Evolutionary conservation across 23 tunicate species (phyloP), one percentile per base, ranked within the genome.

Genomic region (Pegea sp.): DNA sequence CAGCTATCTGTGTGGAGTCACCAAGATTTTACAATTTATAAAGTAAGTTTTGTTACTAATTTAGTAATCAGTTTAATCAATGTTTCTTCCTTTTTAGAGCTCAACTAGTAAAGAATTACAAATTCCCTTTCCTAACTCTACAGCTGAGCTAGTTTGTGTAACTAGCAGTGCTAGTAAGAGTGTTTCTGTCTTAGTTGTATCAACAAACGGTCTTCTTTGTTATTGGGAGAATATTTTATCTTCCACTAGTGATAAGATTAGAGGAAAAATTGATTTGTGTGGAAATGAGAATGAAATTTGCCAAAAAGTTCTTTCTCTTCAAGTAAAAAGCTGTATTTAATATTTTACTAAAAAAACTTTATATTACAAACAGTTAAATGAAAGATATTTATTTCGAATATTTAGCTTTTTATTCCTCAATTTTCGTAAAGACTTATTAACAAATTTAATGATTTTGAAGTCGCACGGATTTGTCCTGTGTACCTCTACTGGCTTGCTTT

Each of bases 1-100:
- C 65, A 56, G 31, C 33, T 80, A 5, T 72, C 61, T 60, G 75
- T 80, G 24, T 80, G 93, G 93, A 32, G 71, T 1, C 61, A 64
- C 32, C 25, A 57, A 48, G 68, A 38, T 8, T 28, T 34, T 33
- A 64, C 56, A 0, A 19, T 27, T 8, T 66, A 61, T 48, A 73
- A 50, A 70, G 79, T 72, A 29, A 21, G 52, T 42, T 8, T 3
- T 51, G 22, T 61, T n/a, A n/a, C n/a, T n/a, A n/a, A n/a, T n/a
- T n/a, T n/a, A n/a, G n/a, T n/a, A n/a, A n/a, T n/a, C n/a, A n/a
- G n/a, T n/a, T n/a, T n/a, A n/a, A n/a, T n/a, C n/a, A n/a, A n/a
- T n/a, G n/a, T n/a, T n/a, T n/a, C n/a, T n/a, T n/a, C n/a, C n/a
- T n/a, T n/a, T n/a, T n/a, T n/a, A n/a, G n/a, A n/a, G n/a, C n/a